phyloP scores from a whole-genome alignment of 2,888 invertebrate genomes.

The Ennomos quercinarius region DNA sequence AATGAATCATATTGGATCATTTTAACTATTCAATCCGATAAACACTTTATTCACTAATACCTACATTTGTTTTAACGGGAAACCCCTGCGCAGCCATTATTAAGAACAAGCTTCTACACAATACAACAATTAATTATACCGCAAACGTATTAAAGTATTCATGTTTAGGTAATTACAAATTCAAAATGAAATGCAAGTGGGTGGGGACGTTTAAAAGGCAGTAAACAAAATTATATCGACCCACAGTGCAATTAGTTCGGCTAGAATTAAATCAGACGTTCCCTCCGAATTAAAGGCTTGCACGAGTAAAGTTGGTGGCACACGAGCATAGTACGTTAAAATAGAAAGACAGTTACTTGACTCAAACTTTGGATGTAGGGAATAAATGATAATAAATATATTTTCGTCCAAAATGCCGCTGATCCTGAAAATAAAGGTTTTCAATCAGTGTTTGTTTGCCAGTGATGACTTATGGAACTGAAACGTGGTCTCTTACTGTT shows the following conservation, averaged over 20 bases:
- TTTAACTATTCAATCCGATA: no score
- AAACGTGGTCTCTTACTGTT: no score
- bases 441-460: no score
- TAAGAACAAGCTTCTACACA: slow-evolving; percentile 21
- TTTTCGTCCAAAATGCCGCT: no score
- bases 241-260: slow-evolving; percentile 83
- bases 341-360: no score
- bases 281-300: slow-evolving; percentile 68
- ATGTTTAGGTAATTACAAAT: slow-evolving; percentile 58
- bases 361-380: no score
- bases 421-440: no score
- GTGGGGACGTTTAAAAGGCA: slow-evolving; percentile 82
- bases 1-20: no score
- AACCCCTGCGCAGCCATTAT: not conserved
- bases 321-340: slow-evolving; percentile 7
- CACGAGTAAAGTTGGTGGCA: slow-evolving; percentile 65
- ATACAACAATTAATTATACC: slow-evolving; percentile 17
- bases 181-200: slow-evolving; percentile 71
- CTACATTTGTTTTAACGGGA: no score
- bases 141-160: slow-evolving; percentile 20
- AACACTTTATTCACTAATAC: no score
- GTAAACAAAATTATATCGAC: slow-evolving; percentile 83
- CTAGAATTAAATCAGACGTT: slow-evolving; percentile 82
- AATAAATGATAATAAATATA: no score
- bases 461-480: no score